Evolutionary conservation across 2,888 invertebrate genomes (phyloP).

Genomic region (Melanostoma scalare): DNA sequence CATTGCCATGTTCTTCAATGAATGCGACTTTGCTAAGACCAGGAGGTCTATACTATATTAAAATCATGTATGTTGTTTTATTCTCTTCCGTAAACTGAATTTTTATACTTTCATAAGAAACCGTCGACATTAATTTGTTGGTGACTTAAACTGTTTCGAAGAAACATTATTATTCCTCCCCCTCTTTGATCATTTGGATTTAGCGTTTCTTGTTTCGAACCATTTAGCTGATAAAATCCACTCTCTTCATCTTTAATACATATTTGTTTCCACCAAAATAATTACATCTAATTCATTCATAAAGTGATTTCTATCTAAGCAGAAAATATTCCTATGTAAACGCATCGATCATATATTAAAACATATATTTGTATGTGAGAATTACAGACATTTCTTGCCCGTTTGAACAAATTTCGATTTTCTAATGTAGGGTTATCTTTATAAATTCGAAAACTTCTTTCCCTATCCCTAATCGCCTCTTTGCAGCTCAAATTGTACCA

Average conservation of each 20-base stretch:
- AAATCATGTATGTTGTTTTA: not conserved
- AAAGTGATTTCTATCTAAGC: not conserved
- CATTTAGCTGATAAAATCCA: not conserved
- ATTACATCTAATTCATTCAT: not conserved
- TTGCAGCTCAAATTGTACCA: no score
- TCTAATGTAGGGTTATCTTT: no score
- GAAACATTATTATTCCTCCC: not conserved
- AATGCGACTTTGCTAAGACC: not conserved
- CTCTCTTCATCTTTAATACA: not conserved
- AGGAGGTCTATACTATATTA: constrained; percentile 10
- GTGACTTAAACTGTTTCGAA: no score
- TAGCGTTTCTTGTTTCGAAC: not conserved
- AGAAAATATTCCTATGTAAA: constrained; percentile 12
- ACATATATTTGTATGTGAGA: not conserved
- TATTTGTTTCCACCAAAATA: not conserved
- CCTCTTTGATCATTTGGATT: not conserved
- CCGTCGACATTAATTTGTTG: no score
- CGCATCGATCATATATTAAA: not conserved
- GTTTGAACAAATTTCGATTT: no score
- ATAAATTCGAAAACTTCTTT: no score
- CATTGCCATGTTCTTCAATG: constrained; percentile 6
- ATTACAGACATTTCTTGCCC: no score
- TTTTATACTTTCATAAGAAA: no score
- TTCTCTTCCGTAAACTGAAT: no score
- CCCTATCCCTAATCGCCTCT: no score